Evolutionary conservation across 2,113 vertebrate genomes (phyloP), one percentile per base, ranked within the genome.

Genomic region (Solenodon paradoxus): DNA sequence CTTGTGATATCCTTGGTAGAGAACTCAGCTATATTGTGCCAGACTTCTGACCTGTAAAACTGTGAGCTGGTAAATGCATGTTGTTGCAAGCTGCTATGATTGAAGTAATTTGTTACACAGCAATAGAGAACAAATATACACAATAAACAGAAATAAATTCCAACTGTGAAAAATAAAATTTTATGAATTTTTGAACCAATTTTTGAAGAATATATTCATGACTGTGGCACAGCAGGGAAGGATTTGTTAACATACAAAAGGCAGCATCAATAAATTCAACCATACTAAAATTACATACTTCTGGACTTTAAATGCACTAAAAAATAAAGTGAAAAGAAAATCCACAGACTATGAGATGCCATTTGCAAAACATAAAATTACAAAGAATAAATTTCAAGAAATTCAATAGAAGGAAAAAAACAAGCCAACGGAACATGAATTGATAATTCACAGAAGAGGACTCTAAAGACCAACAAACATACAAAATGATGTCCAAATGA

Each of bases 271-370:
- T 69, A 64, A 79, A 88, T 81, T 89, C 38, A 82, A 45, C 42
- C 92, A 42, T 38, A 63, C 11, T 78, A 68, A 90, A 89, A 90
- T 90, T 51, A 69, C 5, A 77, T 77, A 84, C 28, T 80, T 57
- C 40, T 47, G 71, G 63, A 68, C 45, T 66, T 79, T 80, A 92
- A 72, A 94, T 64, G 38, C 22, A 64, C 38, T 16, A 74, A 94
- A 96, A 92, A n/a, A 51, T 66, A 79, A 87, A 87, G 30, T 77
- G 19, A 84, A 89, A 86, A 75, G 83, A 83, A 93, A 92, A 90
- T 74, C 40, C 17, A 75, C 32, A 11, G 19, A 30, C 63, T 74
- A 82, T 9, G 26, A 92, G 45, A 90, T 77, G 38, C n/a, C 72
- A 35, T 84, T 92, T 90, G 22, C 24, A 51, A 92, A 47, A 74